Evolutionary conservation across 2,113 vertebrate genomes (phyloP).

Genomic region (Leptobrachium ailaonicum): DNA sequence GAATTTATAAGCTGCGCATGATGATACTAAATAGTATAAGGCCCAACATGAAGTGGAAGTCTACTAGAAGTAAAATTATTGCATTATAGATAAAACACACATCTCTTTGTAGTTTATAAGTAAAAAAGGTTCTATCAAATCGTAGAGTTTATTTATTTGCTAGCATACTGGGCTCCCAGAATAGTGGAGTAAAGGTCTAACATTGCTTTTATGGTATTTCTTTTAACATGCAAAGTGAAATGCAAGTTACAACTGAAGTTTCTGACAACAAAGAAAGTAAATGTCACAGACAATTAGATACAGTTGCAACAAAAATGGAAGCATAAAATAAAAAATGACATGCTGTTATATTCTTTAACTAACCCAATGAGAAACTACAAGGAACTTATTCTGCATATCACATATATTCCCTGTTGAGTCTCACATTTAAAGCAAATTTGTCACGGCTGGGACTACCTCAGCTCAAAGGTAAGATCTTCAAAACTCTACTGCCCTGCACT

Average conservation of each 20-base stretch:
- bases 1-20: too few species aligned
- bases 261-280: slow-evolving; percentile 39
- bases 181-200: slow-evolving; percentile 10
- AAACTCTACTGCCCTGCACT: too few species aligned
- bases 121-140: too few species aligned
- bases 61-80: too few species aligned
- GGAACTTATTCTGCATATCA: background rate
- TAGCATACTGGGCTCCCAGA: slow-evolving; percentile 20
- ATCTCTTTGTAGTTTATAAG: too few species aligned
- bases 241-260: slow-evolving; percentile 28
- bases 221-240: slow-evolving; percentile 38
- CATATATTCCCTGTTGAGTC: background rate
- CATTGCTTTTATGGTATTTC: slow-evolving; percentile 41
- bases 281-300: slow-evolving; percentile 42
- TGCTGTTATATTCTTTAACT: slow-evolving; percentile 21
- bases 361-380: slow-evolving; percentile 8
- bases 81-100: too few species aligned
- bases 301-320: slow-evolving; percentile 24
- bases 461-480: too few species aligned
- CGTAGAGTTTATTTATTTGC: background rate
- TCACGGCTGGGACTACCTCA: too few species aligned
- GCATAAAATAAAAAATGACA: slow-evolving; percentile 21
- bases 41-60: too few species aligned
- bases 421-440: background rate
- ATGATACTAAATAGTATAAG: too few species aligned